Conservation (phyloP, 92 coral and sea anemone species). For the Palythoa grandiflora region DNA sequence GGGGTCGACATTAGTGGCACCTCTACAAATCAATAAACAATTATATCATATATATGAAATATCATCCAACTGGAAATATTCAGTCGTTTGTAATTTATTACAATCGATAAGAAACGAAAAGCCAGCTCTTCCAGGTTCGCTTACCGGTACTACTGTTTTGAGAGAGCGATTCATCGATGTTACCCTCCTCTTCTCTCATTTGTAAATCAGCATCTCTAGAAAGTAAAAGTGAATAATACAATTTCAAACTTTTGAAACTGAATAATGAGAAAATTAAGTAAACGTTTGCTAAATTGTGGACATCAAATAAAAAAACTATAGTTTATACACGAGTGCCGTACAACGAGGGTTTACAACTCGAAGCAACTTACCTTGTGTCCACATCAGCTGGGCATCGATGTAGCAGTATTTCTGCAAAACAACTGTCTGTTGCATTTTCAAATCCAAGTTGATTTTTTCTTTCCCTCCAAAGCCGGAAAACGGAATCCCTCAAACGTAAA, state of each 20-base stretch:
- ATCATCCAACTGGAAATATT: neutral
- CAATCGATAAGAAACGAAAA: neutral
- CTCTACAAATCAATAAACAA: too few species aligned
- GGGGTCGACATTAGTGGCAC: too few species aligned
- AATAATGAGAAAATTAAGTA: neutral
- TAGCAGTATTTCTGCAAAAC: neutral
- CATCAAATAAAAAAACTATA: neutral
- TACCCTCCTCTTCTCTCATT: conserved; percentile 5
- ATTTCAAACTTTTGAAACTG: neutral
- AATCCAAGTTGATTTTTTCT: neutral
- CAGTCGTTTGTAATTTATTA: neutral
- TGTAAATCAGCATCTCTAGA: conserved; percentile 4
- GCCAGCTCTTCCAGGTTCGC: neutral
- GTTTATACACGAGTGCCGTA: neutral
- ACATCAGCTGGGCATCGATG: conserved; percentile 7
- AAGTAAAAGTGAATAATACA: conserved; percentile 2
- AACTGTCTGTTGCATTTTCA: neutral
- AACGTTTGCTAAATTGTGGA: neutral
- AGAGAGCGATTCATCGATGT: neutral
- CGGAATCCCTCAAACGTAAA: neutral
- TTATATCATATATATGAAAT: too few species aligned
- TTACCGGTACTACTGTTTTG: neutral
- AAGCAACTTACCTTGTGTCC: neutral
- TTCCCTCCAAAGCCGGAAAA: conserved; percentile 11
- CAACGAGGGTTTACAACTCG: neutral